A percentile compares a stretch with the other conserved stretches of the same genome.
phyloP scores from a whole-genome alignment of 2,888 invertebrate species.

The Drosophila birchii region DNA sequence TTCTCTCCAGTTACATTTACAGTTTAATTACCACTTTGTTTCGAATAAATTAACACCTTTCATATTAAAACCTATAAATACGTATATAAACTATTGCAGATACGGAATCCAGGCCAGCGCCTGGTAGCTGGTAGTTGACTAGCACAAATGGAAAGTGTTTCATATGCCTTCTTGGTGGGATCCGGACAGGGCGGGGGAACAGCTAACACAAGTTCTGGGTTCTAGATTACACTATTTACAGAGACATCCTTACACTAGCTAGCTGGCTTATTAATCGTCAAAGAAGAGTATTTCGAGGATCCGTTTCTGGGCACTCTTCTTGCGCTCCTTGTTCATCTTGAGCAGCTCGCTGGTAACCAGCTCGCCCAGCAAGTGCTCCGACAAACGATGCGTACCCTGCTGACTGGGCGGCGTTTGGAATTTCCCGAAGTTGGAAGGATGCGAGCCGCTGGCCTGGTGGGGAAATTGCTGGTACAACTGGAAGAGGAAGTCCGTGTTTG shows the following conservation, averaged over 20 bases:
- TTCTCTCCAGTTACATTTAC: constrained; percentile 21
- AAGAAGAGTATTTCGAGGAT: constrained; percentile 85
- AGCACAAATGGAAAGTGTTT: constrained; percentile 61
- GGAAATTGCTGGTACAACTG: constrained; percentile 84
- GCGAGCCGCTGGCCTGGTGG: constrained; percentile 69
- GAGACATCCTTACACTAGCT: constrained; percentile 18
- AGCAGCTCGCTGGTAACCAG: constrained; percentile 84
- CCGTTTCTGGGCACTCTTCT: constrained; percentile 83
- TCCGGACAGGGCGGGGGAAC: constrained; percentile 8
- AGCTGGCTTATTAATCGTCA: constrained; percentile 76
- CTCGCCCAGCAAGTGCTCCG: constrained; percentile 84
- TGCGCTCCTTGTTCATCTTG: constrained; percentile 84
- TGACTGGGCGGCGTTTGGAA: constrained; percentile 78
- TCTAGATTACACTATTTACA: constrained; percentile 55
- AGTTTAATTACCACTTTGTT: constrained; percentile 57
- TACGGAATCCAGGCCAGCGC: constrained; percentile 24
- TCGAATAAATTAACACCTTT: constrained; percentile 58
- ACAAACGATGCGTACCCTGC: constrained; percentile 76
- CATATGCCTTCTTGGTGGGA: constrained; percentile 67
- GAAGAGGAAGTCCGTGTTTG: constrained; percentile 83
- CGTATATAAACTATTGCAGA: constrained; percentile 10
- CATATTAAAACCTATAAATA: constrained; percentile 29
- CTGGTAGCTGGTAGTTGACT: constrained; percentile 54
- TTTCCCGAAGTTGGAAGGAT: constrained; percentile 74
- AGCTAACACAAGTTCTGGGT: constrained; percentile 11